Evolutionary conservation across 2,113 vertebrate genomes (phyloP).

Genomic region (Petrocephalus microphthalmus): DNA sequence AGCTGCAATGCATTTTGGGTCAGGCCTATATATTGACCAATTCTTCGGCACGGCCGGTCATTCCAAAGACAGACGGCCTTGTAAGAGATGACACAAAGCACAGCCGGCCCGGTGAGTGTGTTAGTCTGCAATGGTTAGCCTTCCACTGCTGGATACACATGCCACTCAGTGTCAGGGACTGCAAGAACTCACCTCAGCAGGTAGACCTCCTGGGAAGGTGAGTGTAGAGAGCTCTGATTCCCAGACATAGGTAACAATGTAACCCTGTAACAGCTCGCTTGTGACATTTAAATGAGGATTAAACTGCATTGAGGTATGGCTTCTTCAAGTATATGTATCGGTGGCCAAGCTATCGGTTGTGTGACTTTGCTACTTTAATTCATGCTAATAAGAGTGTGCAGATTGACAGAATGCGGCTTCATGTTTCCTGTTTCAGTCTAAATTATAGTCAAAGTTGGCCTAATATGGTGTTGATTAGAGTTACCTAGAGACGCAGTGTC

Average conservation of each 20-base stretch:
- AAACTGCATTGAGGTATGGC: not conserved
- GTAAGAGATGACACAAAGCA: conserved; percentile 29
- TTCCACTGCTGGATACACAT: not conserved
- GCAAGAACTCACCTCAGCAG: not conserved
- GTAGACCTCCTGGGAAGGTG: not conserved
- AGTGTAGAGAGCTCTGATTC: not conserved
- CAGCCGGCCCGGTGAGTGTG: conserved; percentile 46
- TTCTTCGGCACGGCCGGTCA: conserved; percentile 29
- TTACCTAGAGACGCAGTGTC: not conserved
- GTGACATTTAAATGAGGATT: not conserved
- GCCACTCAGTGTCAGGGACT: not conserved
- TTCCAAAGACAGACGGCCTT: conserved; percentile 18
- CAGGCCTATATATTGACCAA: conserved; percentile 54
- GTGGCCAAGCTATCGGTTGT: not conserved
- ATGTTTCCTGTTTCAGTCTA: not conserved
- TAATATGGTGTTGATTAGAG: not conserved
- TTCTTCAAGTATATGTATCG: not conserved
- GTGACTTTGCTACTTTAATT: not conserved
- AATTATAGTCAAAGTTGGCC: not conserved
- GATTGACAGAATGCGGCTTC: not conserved
- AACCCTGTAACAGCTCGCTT: not conserved
- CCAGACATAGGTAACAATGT: not conserved
- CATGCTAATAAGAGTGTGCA: not conserved
- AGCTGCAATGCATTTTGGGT: conserved; percentile 29
- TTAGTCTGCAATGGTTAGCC: not conserved